Evolutionary conservation across 2,888 invertebrate species (phyloP).

Genomic region (Eupelmus urozonus): DNA sequence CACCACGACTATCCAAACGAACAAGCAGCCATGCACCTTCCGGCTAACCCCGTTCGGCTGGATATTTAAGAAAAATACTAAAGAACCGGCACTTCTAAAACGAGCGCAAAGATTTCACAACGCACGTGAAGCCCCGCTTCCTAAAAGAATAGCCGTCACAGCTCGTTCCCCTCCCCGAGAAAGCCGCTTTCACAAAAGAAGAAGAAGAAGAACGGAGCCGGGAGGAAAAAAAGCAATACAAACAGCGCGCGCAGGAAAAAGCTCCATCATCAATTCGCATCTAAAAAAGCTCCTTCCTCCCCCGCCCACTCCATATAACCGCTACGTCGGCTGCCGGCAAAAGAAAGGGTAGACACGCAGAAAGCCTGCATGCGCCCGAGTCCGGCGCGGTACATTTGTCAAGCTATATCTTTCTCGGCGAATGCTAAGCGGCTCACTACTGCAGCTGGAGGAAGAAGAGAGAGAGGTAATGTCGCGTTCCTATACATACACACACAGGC

Average conservation of each 20-base stretch:
- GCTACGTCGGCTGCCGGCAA: not conserved
- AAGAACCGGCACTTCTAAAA: not conserved
- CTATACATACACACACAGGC: not conserved
- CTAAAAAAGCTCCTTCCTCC: not conserved
- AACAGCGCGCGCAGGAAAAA: not conserved
- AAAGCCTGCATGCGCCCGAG: not conserved
- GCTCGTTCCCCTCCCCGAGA: not conserved
- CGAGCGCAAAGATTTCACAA: not conserved
- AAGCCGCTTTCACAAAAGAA: not conserved
- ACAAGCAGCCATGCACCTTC: not conserved
- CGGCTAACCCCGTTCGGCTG: not conserved
- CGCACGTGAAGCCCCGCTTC: not conserved
- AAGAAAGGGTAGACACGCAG: not conserved
- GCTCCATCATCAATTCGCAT: constrained; percentile 40
- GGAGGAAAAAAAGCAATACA: not conserved
- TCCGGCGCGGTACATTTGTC: constrained; percentile 46
- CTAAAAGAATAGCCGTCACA: not conserved
- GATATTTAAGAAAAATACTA: not conserved
- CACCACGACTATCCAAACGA: not conserved
- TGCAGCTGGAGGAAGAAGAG: not conserved
- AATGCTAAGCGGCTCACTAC: not conserved
- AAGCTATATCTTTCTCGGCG: not conserved
- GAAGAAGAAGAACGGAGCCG: not conserved
- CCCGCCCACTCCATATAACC: not conserved
- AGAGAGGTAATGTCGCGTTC: constrained; percentile 22